phyloP scores from a whole-genome alignment of 2,888 invertebrate genomes.

The Eupithecia subumbrata region DNA sequence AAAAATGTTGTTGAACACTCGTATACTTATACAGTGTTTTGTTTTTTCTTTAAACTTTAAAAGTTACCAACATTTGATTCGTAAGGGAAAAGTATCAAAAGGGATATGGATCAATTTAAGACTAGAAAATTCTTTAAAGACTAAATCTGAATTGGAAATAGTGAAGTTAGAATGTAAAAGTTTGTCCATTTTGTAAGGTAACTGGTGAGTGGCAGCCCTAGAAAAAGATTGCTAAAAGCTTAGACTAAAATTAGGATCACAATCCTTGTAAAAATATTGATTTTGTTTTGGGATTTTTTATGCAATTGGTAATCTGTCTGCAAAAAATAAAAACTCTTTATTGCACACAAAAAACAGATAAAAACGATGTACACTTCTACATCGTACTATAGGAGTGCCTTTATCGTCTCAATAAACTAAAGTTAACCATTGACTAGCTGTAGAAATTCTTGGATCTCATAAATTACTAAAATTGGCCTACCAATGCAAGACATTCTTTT shows the following conservation, averaged over 20 bases:
- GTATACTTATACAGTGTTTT: not conserved
- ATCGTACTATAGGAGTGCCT: not conserved
- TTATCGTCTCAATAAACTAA: not conserved
- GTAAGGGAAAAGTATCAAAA: not conserved
- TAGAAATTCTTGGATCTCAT: not conserved
- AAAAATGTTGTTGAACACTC: not conserved
- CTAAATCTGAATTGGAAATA: not conserved
- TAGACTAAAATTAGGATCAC: not conserved
- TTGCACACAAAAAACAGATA: not conserved
- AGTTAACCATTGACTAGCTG: not conserved
- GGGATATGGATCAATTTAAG: not conserved
- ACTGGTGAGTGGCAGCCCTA: slow-evolving; percentile 18
- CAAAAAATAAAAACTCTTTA: not conserved
- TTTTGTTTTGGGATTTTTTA: not conserved
- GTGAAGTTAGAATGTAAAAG: not conserved
- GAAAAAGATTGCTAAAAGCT: not conserved
- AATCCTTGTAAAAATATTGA: not conserved
- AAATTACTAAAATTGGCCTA: slow-evolving; percentile 2
- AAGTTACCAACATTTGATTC: not conserved
- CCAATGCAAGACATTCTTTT: not conserved
- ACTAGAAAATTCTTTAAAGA: not conserved
- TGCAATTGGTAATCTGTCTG: not conserved
- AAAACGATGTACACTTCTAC: not conserved
- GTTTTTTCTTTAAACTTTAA: not conserved
- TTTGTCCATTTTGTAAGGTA: not conserved